Base-by-base conservation (phyloP, 2,888 invertebrate genomes). In the Platycheirus albimanus region DNA sequence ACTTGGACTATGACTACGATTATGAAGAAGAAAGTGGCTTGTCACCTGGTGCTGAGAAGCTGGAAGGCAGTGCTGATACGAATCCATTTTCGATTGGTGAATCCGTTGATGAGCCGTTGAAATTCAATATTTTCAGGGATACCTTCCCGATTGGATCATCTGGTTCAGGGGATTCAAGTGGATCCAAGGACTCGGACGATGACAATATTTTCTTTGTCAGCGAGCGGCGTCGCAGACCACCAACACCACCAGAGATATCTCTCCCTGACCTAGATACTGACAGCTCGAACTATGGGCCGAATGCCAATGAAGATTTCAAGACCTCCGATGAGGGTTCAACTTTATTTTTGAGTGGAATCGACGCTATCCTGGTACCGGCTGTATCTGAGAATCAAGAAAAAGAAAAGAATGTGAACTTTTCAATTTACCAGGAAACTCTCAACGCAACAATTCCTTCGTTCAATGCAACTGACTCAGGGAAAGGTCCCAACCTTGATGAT, bases 81-180 rank as follows among this genome's bases (percentile, higher is more conserved):
- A 33, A 69, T 17, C 64, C 69, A 7, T 66, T 74, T 7, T 11
- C 74, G 2, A 5, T 36, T 49, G 43, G 24, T 4, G 80, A 75
- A 15, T 47, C 70, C 63, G 24, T 87, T 75, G 89, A 90, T 85
- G 90, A 88, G 4, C 90, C 90, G 0, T 81, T 91, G 24, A 91
- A 91, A 76, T 90, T 90, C 47, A 89, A 90, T 70, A 89, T 90
- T 71, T 91, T 90, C 71, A 85, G 89, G 41, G 88, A 87, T 61
- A 89, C 88, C 76, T 89, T 88, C 85, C 87, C 88, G 45, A 88
- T 87, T 43, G 86, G 83, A 83, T 24, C 86, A 67, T 41, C 64
- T 20, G 70, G 85, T 30, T 74, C 74, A 17, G 69, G 75, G 0
- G 83, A 83, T 54, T 71, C 61, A 0, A 85, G 83, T 38, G 71